Evolutionary conservation across 2,797 vertebrate genomes (phyloP), one percentile per base, ranked within the genome.

Genomic region (Crotalus adamanteus): DNA sequence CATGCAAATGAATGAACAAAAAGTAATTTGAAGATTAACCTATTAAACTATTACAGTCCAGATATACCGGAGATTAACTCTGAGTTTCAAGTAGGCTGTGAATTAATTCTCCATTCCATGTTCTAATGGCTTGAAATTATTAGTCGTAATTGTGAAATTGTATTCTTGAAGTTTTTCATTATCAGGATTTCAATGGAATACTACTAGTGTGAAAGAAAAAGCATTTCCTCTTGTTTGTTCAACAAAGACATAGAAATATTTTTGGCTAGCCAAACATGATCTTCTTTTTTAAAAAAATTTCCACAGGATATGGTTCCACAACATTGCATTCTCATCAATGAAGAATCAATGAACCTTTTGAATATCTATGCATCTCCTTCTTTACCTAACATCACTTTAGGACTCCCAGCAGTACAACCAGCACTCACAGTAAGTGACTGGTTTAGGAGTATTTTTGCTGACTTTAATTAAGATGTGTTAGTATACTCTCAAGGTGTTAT

Each of bases 351-450:
- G 97, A 99, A 99, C 88, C 98, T 99, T 96, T 96, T 99, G 97
- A 99, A 98, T 97, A 98, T 99, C 90, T 99, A 99, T 97, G 99
- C 99, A 0, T 99, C 99, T 95, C 99, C 99, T 61, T 99, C 99
- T 93, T 97, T 99, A 96, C 99, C 99, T 95, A 99, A 99, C 95
- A 99, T 99, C 96, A 99, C 98, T 88, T 96, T 99, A 97, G 99
- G 99, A 93, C 98, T 99, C 95, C 98, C 99, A 20, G 98, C 98
- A 92, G 97, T 98, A 88, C 97, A 99, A 88, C 97, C 99, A 73
- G 98, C 98, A 90, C 98, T 99, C 93, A 98, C 93, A 57, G 99
- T 99, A 98, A 99, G 99, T 99, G 91, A 93, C 57, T 59, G 87
- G 60, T 89, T 93, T 95, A 73, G n/a, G 57, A 20, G 18, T 3